Evolutionary conservation across 1,140 invertebrate genomes (phyloP), one percentile per base, ranked within the genome.

Genomic region (Nephila pilipes): DNA sequence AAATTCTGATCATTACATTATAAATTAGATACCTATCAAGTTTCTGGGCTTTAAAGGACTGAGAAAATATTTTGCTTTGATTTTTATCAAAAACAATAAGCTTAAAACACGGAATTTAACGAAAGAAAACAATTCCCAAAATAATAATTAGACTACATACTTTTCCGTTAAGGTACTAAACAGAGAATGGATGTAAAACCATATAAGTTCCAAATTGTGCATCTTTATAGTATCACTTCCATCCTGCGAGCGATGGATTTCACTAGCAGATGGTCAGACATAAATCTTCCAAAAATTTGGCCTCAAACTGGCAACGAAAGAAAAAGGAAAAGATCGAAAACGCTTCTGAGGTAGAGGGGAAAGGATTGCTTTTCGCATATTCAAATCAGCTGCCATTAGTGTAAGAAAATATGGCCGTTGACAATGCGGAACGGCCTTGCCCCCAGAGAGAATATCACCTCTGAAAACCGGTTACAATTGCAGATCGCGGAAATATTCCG

Each of bases 311-410:
- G 46, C 6, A 46, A 0, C 0, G 6, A 46, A 46, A 10, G 29
- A 32, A 8, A n/a, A 75, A 32, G 16, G 36, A 75, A 75, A 14
- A 36, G 16, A 16, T 29, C 12, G 69, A 10, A 46, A 75, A 75
- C 16, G 32, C 25, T 75, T 75, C 69, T 16, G 29, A 36, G 25
- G 12, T 12, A 75, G 36, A 75, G 46, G 46, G 46, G 16, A 75
- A 36, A 14, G 29, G 32, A 75, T 75, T 22, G 69, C 69, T 20
- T 75, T 75, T 32, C 69, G 29, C 12, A 75, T 75, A 75, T 75
- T 75, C 69, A 75, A 75, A 75, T 75, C 69, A 75, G 29, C 69
- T 2, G 29, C 69, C 69, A 75, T 75, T 75, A 75, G 69, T 16
- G 69, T 29, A 29, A 75, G 69, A 29, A 75, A 32, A 32, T 75